Percentiles rank a stretch among this genome's conserved stretches.
These are phyloP conservation scores for Galeopterus variegatus DNA, from an alignment of 2,113 vertebrate species.

Conservation along the genomic window DNA sequence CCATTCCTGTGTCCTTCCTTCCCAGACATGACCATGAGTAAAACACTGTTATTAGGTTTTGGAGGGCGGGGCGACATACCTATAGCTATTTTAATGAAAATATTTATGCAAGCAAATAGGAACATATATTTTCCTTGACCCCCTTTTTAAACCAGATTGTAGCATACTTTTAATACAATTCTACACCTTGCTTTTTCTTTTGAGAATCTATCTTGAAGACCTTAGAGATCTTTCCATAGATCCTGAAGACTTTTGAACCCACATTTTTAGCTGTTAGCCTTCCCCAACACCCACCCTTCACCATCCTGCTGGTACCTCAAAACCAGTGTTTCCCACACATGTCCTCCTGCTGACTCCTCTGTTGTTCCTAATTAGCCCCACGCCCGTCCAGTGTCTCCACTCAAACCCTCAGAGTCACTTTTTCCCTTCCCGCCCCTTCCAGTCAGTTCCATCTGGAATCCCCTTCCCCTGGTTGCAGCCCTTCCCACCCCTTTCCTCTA, in stretches of 20 bases:
- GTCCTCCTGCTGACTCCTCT: neutral
- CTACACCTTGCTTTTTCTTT: neutral
- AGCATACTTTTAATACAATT: neutral
- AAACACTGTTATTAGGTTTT: neutral
- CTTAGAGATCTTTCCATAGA: neutral
- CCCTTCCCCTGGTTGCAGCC: no score
- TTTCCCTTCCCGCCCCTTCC: neutral
- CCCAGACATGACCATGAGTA: neutral
- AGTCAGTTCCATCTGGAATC: neutral
- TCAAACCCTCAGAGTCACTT: neutral
- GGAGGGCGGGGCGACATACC: neutral
- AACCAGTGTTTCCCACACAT: neutral
- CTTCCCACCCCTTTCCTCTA: neutral
- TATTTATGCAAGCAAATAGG: slow-evolving; percentile 1
- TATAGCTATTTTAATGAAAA: neutral
- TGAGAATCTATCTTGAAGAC: neutral
- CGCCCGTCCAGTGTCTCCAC: neutral
- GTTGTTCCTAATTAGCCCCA: neutral
- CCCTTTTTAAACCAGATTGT: neutral
- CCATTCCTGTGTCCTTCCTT: neutral
- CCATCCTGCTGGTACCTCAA: neutral
- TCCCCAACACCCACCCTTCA: neutral
- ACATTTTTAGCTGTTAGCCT: neutral
- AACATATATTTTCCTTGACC: neutral
- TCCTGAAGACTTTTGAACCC: neutral